phyloP scores from a whole-genome alignment of 1,140 invertebrate genomes.

The Triops longicaudatus region DNA sequence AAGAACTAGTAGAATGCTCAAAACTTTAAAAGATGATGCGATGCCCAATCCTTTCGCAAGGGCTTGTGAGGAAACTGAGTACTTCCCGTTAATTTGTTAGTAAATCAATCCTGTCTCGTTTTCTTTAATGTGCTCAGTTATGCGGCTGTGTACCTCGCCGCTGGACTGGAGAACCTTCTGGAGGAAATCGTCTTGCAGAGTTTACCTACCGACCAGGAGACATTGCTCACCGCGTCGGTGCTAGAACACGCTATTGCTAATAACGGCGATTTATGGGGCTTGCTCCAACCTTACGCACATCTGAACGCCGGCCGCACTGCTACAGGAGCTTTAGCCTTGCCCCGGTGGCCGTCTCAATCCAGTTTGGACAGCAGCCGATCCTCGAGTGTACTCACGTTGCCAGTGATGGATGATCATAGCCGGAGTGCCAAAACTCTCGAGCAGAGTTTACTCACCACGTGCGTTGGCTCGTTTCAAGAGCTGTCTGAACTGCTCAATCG shows the following conservation, averaged over 20 bases:
- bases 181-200: constrained; percentile 75
- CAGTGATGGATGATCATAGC: constrained; percentile 28
- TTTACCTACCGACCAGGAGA: constrained; percentile 53
- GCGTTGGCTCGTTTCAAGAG: constrained; percentile 52
- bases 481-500: constrained; percentile 61
- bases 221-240: constrained; percentile 60
- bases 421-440: constrained; percentile 45
- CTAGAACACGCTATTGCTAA: constrained; percentile 75
- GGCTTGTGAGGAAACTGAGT: background rate
- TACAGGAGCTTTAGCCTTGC: constrained; percentile 69
- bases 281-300: constrained; percentile 81
- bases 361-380: constrained; percentile 44
- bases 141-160: constrained; percentile 77
- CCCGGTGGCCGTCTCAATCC: constrained; percentile 71
- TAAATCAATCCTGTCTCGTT: background rate
- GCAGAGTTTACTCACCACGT: constrained; percentile 72
- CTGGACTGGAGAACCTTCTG: constrained; percentile 76
- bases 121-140: constrained; percentile 45
- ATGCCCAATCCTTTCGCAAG: background rate
- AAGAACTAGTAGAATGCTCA: no score
- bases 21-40: no score
- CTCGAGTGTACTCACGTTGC: constrained; percentile 28
- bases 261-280: constrained; percentile 77
- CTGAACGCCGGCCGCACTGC: constrained; percentile 76
- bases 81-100: background rate